These are phyloP conservation scores for Trachymyrmex cornetzi DNA, from an alignment of 1,140 invertebrate genomes.

Conservation along the genomic window DNA sequence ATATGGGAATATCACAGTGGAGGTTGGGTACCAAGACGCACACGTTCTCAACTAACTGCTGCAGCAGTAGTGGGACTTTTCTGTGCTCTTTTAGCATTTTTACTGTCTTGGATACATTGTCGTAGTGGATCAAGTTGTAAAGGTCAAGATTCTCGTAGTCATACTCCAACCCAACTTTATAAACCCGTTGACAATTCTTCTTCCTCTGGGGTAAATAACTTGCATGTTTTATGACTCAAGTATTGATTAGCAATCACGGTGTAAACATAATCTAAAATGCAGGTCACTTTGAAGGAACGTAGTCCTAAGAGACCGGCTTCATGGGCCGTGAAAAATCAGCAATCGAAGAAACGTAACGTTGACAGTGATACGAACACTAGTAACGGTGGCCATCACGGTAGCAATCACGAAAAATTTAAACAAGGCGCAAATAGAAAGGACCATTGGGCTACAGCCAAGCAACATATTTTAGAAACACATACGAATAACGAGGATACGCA, in stretches of 20 bases:
- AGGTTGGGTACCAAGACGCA: slow-evolving; percentile 85
- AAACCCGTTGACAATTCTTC: slow-evolving; percentile 86
- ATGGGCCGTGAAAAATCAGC: slow-evolving; percentile 82
- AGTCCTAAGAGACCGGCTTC: slow-evolving; percentile 80
- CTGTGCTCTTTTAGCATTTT: slow-evolving; percentile 83
- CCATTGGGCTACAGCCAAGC: slow-evolving; percentile 84
- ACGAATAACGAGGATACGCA: slow-evolving; percentile 79
- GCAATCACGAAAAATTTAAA: slow-evolving; percentile 80
- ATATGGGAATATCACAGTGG: slow-evolving; percentile 84
- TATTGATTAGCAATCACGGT: not conserved
- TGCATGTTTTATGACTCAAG: slow-evolving; percentile 31
- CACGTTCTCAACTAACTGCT: slow-evolving; percentile 83
- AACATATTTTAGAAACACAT: slow-evolving; percentile 81
- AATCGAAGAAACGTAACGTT: slow-evolving; percentile 78
- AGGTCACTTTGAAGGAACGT: slow-evolving; percentile 84
- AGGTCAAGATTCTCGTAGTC: slow-evolving; percentile 77
- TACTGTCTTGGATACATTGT: slow-evolving; percentile 84
- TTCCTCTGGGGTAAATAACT: slow-evolving; percentile 82
- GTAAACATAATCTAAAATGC: slow-evolving; percentile 41
- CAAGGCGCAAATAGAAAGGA: slow-evolving; percentile 81
- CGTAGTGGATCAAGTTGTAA: slow-evolving; percentile 80
- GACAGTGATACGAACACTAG: slow-evolving; percentile 82
- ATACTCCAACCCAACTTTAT: slow-evolving; percentile 83
- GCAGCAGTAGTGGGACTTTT: slow-evolving; percentile 83
- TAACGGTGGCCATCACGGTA: slow-evolving; percentile 76